Percentiles rank a stretch among this genome's conserved stretches.
phyloP scores from a whole-genome alignment of 2,888 invertebrate genomes.

The Agrilus biguttatus region DNA sequence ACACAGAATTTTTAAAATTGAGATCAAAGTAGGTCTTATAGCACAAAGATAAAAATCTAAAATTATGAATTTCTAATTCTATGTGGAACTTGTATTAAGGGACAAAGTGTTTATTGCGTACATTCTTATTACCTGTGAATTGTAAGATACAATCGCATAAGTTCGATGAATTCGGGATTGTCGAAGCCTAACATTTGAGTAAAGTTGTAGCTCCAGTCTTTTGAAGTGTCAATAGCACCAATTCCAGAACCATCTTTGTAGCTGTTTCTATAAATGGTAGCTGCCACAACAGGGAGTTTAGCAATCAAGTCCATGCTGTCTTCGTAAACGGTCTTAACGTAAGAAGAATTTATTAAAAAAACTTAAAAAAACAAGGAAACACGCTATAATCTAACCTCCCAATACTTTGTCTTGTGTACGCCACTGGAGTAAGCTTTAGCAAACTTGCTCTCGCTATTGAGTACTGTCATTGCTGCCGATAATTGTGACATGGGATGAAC shows the following conservation, averaged over 20 bases:
- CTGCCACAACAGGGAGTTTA: slow-evolving; percentile 85
- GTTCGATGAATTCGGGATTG: slow-evolving; percentile 69
- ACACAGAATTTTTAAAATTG: too few species aligned
- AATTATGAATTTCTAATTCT: too few species aligned
- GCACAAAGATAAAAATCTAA: too few species aligned
- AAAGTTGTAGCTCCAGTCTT: slow-evolving; percentile 91
- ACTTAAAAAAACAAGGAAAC: not conserved
- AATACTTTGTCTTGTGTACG: slow-evolving; percentile 77
- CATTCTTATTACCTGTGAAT: slow-evolving; percentile 53
- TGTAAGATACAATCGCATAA: slow-evolving; percentile 85
- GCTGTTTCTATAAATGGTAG: slow-evolving; percentile 85
- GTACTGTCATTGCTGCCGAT: slow-evolving; percentile 76
- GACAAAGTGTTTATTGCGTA: too few species aligned
- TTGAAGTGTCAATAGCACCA: slow-evolving; percentile 74
- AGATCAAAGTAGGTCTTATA: too few species aligned
- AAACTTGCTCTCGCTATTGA: slow-evolving; percentile 86
- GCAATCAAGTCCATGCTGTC: slow-evolving; percentile 92
- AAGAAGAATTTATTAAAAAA: slow-evolving; percentile 3
- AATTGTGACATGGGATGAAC: slow-evolving; percentile 95
- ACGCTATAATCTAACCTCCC: slow-evolving; percentile 49
- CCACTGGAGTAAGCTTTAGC: slow-evolving; percentile 81
- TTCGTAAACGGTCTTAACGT: slow-evolving; percentile 59
- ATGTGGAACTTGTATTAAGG: too few species aligned
- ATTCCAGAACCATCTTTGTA: slow-evolving; percentile 74
- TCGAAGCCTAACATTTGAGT: slow-evolving; percentile 83